Conservation (phyloP, 2,888 invertebrate genomes). For the Linyphia triangularis region DNA sequence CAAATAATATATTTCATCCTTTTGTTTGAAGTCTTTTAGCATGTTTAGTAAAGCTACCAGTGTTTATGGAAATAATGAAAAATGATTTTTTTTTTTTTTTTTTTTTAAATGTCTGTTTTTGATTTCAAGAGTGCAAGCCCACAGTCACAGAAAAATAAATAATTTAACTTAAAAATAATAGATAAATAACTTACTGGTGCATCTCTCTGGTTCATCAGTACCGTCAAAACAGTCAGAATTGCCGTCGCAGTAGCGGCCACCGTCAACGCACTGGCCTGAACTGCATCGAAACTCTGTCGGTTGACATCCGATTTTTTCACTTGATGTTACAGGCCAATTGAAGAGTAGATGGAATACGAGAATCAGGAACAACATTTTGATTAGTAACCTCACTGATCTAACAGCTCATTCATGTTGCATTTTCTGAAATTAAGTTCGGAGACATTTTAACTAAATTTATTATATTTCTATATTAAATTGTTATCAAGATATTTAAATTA, state of each 20-base stretch:
- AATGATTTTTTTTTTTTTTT: no score
- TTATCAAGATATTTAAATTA: no score
- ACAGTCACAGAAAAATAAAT: neutral
- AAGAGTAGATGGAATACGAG: conserved; percentile 3
- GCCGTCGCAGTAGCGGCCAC: conserved; percentile 63
- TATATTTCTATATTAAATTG: no score
- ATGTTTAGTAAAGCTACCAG: no score
- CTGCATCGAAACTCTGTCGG: conserved; percentile 74
- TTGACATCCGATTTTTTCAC: conserved; percentile 57
- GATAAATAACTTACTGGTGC: conserved; percentile 62
- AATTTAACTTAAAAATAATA: neutral
- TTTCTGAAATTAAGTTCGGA: neutral
- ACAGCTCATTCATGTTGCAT: neutral
- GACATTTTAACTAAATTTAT: no score
- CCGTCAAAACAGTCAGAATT: conserved; percentile 62
- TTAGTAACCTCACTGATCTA: neutral
- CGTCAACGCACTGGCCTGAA: conserved; percentile 71
- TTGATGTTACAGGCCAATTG: neutral
- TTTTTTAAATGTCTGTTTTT: no score
- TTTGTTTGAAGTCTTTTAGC: no score
- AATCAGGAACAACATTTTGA: neutral
- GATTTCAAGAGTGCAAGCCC: no score
- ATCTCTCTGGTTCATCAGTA: conserved; percentile 58
- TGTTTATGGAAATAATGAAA: no score
- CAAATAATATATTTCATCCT: no score